A percentile compares a stretch with the other conserved stretches of the same genome.
Evolutionary conservation across 2,888 invertebrate genomes (phyloP).

Genomic region (Caenorhabditis uteleia): DNA sequence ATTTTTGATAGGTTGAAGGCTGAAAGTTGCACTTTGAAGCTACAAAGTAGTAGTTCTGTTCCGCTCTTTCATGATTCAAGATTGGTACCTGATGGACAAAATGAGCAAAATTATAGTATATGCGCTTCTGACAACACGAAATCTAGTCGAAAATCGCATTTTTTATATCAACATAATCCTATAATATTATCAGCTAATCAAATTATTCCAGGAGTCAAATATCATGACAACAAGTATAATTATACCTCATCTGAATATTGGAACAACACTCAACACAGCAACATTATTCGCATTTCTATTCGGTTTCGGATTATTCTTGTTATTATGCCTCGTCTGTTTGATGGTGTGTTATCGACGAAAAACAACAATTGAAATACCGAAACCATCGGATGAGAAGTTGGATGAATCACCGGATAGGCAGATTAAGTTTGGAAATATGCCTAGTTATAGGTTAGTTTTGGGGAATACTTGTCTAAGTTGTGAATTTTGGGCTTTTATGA

Average conservation of each 20-base stretch:
- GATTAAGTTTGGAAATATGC: slow-evolving; percentile 72
- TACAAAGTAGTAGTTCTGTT: too few relatives aligned
- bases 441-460: slow-evolving; percentile 69
- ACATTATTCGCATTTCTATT: slow-evolving; percentile 71
- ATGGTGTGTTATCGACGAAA: slow-evolving; percentile 71
- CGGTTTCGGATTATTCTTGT: slow-evolving; percentile 70
- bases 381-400: slow-evolving; percentile 41
- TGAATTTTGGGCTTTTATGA: slow-evolving; percentile 7
- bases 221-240: slow-evolving; percentile 7
- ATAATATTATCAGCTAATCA: background rate
- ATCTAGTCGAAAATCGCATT: slow-evolving; percentile 5
- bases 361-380: slow-evolving; percentile 46
- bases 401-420: slow-evolving; percentile 40
- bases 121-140: too few relatives aligned
- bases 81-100: too few relatives aligned
- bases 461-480: background rate
- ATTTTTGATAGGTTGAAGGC: too few relatives aligned
- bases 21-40: too few relatives aligned
- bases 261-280: slow-evolving; percentile 68
- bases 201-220: too few relatives aligned
- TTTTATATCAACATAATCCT: background rate
- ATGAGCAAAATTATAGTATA: too few relatives aligned
- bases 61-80: too few relatives aligned
- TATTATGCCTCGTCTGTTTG: slow-evolving; percentile 70
- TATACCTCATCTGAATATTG: slow-evolving; percentile 53